These are phyloP conservation scores for Drosophila kepulauana DNA, from an alignment of 1,140 invertebrate genomes.

Conservation along the genomic window DNA sequence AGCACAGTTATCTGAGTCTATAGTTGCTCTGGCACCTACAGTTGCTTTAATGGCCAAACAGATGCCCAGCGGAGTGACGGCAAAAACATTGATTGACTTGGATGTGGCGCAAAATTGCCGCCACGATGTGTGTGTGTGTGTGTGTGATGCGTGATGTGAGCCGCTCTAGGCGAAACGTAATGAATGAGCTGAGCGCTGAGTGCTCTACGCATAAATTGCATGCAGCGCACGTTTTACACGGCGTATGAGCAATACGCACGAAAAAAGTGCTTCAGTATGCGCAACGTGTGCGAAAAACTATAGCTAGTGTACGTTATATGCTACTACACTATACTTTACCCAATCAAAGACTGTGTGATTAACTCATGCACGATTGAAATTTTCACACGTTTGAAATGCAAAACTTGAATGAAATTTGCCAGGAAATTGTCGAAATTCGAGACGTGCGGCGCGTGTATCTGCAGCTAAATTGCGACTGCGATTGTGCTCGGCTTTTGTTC, in stretches of 20 bases:
- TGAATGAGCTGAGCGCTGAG: constrained; percentile 12
- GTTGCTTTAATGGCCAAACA: constrained; percentile 15
- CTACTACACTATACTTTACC: constrained; percentile 6
- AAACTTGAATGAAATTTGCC: neutral
- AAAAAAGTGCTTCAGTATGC: constrained; percentile 23
- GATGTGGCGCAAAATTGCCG: constrained; percentile 23
- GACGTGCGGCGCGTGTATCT: neutral
- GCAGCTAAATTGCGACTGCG: neutral
- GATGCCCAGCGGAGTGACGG: neutral
- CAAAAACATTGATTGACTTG: constrained; percentile 47
- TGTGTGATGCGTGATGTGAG: constrained; percentile 7
- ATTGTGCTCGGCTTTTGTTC: neutral
- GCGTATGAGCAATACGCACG: constrained; percentile 43
- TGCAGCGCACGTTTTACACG: constrained; percentile 37
- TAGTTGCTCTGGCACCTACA: constrained; percentile 10
- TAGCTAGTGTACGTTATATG: neutral
- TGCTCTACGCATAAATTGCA: constrained; percentile 4
- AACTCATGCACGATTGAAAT: constrained; percentile 31
- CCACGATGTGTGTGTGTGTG: constrained; percentile 17
- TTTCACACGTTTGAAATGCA: constrained; percentile 10
- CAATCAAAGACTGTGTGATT: constrained; percentile 35
- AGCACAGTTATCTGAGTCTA: constrained; percentile 13
- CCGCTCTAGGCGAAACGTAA: constrained; percentile 31
- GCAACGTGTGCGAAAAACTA: constrained; percentile 21
- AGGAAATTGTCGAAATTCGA: constrained; percentile 4